Percentiles rank a stretch among this genome's conserved stretches.
phyloP scores from a whole-genome alignment of 2,797 vertebrate genomes.

The Platyrinchus mystaceus region DNA sequence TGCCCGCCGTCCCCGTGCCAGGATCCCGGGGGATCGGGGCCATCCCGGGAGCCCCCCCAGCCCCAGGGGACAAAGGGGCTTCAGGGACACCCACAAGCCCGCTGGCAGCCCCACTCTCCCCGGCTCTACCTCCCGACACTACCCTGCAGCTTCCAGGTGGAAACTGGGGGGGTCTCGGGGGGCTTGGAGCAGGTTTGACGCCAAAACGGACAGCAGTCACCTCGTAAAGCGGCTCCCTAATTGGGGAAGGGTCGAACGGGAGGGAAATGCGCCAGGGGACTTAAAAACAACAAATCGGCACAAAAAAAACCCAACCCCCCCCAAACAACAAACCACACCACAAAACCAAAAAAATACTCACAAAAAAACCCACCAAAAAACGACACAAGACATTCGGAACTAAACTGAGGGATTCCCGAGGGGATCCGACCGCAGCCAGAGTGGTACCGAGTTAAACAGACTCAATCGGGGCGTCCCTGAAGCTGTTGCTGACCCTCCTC shows the following conservation, averaged over 20 bases:
- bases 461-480: accelerated
- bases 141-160: not conserved
- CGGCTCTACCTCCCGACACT: not conserved
- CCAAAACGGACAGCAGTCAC: accelerated
- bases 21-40: not conserved
- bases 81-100: not conserved
- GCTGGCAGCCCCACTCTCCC: accelerated
- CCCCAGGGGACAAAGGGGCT: not conserved
- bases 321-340: not conserved
- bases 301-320: not conserved
- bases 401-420: not conserved
- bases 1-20: not conserved
- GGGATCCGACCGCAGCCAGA: accelerated
- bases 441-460: not conserved
- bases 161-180: not conserved
- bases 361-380: not conserved
- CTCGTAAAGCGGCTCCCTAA: accelerated
- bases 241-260: accelerated
- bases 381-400: not conserved
- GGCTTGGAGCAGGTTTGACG: not conserved
- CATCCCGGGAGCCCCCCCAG: not conserved
- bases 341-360: no score
- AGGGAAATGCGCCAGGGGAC: not conserved
- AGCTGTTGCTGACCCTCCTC: accelerated
- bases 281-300: not conserved